Evolutionary conservation across 2,797 vertebrate genomes (phyloP).

Genomic region (Mycteria americana): DNA sequence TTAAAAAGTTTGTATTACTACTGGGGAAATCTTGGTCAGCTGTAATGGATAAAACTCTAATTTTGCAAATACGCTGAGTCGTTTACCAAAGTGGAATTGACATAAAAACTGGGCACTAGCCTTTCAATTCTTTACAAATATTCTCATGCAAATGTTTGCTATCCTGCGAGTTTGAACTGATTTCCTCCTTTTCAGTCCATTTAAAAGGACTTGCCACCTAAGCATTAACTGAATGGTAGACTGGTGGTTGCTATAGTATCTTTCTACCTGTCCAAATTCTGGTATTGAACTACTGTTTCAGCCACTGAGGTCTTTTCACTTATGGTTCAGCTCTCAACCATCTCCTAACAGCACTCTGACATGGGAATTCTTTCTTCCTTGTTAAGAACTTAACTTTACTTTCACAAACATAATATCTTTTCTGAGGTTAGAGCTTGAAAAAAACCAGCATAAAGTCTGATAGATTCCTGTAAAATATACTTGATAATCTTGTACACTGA

Average conservation of each 20-base stretch:
- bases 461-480: neutral
- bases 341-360: neutral
- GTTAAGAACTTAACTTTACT: neutral
- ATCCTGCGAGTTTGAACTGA: neutral
- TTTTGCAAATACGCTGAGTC: neutral
- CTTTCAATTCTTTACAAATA: neutral
- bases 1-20: neutral
- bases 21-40: neutral
- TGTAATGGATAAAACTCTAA: neutral
- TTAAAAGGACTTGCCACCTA: neutral
- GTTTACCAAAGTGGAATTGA: neutral
- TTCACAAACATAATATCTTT: neutral
- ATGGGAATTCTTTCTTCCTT: neutral
- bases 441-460: neutral
- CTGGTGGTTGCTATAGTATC: neutral
- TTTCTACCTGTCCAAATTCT: neutral
- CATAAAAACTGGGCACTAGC: neutral
- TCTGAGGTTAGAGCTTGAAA: neutral
- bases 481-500: neutral
- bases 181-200: neutral
- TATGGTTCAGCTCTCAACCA: neutral
- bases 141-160: neutral
- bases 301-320: neutral
- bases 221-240: neutral
- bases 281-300: neutral